Conservation (phyloP, 2,888 invertebrate genomes). For the Caenorhabditis imperialis region DNA sequence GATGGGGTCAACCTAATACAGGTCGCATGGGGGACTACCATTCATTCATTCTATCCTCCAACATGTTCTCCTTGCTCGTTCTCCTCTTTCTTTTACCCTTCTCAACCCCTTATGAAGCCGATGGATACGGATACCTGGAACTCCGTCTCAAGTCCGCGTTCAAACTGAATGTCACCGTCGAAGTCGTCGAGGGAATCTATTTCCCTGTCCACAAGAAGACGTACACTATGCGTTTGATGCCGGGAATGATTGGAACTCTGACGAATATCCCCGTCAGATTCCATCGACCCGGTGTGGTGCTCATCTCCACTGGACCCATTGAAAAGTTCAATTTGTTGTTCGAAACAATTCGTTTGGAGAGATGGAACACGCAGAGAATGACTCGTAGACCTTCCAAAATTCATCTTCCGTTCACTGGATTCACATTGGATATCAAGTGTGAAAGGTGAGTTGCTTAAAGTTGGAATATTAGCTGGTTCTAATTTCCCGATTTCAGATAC, state of each 20-base stretch:
- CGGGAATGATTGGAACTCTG: background rate
- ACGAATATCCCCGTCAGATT: conserved; percentile 8
- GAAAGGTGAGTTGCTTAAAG: conserved; percentile 5
- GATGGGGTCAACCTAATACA: too few species aligned
- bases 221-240: background rate
- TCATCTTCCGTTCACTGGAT: conserved; percentile 16
- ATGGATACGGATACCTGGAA: conserved; percentile 9
- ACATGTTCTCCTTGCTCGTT: too few species aligned
- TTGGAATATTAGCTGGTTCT: background rate
- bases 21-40: too few species aligned
- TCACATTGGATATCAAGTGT: conserved; percentile 12
- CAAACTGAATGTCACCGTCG: conserved; percentile 5
- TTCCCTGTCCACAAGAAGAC: conserved; percentile 8
- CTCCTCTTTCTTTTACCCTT: too few species aligned
- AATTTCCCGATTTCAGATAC: conserved; percentile 11
- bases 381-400: background rate
- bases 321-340: background rate
- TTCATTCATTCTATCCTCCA: too few species aligned
- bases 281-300: conserved; percentile 1
- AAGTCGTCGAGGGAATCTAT: conserved; percentile 7
- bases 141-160: conserved; percentile 8
- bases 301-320: conserved; percentile 6
- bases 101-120: too few species aligned
- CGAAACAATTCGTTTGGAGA: background rate
- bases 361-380: conserved; percentile 9